These are phyloP conservation scores for Onychorhynchus coronatus DNA, from an alignment of 2,113 vertebrate genomes.

Conservation along the genomic window DNA sequence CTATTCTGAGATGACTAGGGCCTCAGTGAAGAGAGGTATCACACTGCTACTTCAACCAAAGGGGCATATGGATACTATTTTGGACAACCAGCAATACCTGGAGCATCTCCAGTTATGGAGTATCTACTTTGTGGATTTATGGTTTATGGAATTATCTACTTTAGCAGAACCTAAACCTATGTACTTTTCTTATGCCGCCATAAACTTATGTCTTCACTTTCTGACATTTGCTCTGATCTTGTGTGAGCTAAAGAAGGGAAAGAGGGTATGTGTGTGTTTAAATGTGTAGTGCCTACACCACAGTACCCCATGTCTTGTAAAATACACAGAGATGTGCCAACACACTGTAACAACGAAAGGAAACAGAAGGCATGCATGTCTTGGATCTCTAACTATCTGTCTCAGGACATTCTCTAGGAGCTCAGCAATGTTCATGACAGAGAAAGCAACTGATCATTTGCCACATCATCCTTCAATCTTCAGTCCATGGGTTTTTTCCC, in stretches of 20 bases:
- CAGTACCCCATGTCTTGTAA: not conserved
- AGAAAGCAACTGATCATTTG: not conserved
- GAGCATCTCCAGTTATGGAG: not conserved
- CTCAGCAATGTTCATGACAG: not conserved
- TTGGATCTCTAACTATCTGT: not conserved
- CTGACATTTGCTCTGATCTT: not conserved
- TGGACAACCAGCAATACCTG: not conserved
- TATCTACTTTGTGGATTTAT: not conserved
- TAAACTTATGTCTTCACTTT: not conserved
- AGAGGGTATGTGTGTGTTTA: not conserved
- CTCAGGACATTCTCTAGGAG: not conserved
- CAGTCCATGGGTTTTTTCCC: not conserved
- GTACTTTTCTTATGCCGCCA: not conserved
- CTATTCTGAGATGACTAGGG: not conserved
- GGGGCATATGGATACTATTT: not conserved
- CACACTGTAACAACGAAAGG: not conserved
- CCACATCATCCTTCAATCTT: not conserved
- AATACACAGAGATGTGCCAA: not conserved
- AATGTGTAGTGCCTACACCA: not conserved
- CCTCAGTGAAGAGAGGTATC: not conserved
- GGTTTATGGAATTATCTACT: not conserved
- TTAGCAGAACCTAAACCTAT: not conserved
- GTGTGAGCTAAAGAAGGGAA: not conserved
- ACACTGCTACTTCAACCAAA: not conserved
- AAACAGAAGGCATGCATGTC: not conserved